Evolutionary conservation across 2,797 vertebrate species (phyloP).

Genomic region (Coendou prehensilis): DNA sequence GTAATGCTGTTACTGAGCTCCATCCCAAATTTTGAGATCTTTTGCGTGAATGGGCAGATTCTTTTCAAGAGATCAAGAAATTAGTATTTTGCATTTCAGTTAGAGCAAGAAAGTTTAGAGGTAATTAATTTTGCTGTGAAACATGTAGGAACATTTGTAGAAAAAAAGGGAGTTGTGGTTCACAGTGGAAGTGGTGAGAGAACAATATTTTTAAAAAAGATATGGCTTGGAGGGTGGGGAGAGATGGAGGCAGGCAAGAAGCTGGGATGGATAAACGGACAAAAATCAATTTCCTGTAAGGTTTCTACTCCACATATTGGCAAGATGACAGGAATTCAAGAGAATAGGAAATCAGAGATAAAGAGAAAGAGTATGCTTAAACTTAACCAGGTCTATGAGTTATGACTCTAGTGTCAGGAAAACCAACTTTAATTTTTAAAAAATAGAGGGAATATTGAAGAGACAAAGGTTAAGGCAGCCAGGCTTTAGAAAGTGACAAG

Average conservation of each 20-base stretch:
- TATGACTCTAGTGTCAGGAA: constrained; percentile 64
- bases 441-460: not conserved
- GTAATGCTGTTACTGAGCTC: not conserved
- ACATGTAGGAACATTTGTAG: not conserved
- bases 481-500: constrained; percentile 60
- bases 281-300: constrained; percentile 65
- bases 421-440: constrained; percentile 24
- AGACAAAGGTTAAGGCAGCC: constrained; percentile 33
- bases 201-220: not conserved
- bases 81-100: not conserved
- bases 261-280: constrained; percentile 28
- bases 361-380: constrained; percentile 51
- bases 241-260: constrained; percentile 37
- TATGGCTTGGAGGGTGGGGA: not conserved
- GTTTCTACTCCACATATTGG: constrained; percentile 68
- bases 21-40: not conserved
- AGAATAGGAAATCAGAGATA: constrained; percentile 65
- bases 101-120: not conserved
- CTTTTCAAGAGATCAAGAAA: constrained; percentile 44
- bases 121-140: constrained; percentile 20
- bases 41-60: not conserved
- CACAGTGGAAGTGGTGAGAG: not conserved
- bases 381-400: constrained; percentile 53
- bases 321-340: constrained; percentile 61
- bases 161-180: not conserved